Evolutionary conservation across 1,140 invertebrate genomes (phyloP), one percentile per base, ranked within the genome.

Genomic region (Drosophila nasuta): DNA sequence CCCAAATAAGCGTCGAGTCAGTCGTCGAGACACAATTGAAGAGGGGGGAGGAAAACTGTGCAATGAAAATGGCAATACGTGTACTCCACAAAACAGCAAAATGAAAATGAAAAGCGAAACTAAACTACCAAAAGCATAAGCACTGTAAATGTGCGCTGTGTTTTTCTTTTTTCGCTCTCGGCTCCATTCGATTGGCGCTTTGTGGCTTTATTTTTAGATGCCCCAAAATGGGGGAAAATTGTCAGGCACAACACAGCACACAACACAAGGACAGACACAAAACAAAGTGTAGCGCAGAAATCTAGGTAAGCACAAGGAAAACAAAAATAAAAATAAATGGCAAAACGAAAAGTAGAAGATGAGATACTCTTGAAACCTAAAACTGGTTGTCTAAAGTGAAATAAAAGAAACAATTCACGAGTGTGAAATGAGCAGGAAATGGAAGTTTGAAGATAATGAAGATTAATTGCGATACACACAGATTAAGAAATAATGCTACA

Each of bases 81-180:
- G 52, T 20, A 17, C 13, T 38, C 56, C 66, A 43, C 13, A 13
- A 13, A 13, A 13, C 13, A 13, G 13, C 13, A 13, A 13, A 63
- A 25, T 8, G 7, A 60, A 68, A 79, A 78, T 73, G 85, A 89
- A 87, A 87, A 87, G 83, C 80, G 85, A 87, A 87, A 87, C 71
- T 69, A 59, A 56, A 38, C 41, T 13, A 38, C 6, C 35, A 13
- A 11, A 45, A n/a, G 15, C 75, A 75, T 82, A 79, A 74, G 72
- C 82, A 87, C 65, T 48, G 57, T 73, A 88, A 73, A 54, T 58
- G 58, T 63, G 66, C 66, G 74, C 15, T 60, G 63, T 57, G 57
- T 5, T n/a, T 7, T 25, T 25, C 20, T 25, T 20, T 41, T 5
- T 20, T 41, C 8, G 17, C 15, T 45, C 25, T 33, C 8, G 10